These are phyloP conservation scores for Drosophila fuyamai DNA, from an alignment of 1,140 invertebrate species.

Conservation along the genomic window DNA sequence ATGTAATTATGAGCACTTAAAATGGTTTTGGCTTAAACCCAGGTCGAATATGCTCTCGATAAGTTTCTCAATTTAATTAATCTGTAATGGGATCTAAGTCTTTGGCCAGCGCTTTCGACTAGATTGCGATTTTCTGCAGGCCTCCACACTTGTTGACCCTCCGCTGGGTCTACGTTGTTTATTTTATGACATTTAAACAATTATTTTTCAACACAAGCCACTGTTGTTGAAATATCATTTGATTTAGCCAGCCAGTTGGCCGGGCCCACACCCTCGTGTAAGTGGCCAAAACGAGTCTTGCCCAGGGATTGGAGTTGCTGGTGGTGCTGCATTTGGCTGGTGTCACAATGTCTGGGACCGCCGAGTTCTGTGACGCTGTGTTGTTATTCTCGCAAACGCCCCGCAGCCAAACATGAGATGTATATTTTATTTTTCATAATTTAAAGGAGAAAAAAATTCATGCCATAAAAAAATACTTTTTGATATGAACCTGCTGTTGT, in stretches of 20 bases:
- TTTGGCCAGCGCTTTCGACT: constrained; percentile 4
- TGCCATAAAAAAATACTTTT: constrained; percentile 22
- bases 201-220: constrained; percentile 67
- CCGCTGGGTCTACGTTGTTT: constrained; percentile 37
- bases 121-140: constrained; percentile 15
- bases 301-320: constrained; percentile 13
- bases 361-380: constrained; percentile 47
- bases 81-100: constrained; percentile 25
- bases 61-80: constrained; percentile 12
- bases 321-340: constrained; percentile 45
- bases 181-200: constrained; percentile 81
- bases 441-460: constrained; percentile 33
- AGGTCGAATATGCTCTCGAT: background rate
- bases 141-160: constrained; percentile 23
- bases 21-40: background rate
- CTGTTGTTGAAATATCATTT: constrained; percentile 73
- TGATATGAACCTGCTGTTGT: constrained; percentile 69
- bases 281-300: constrained; percentile 56
- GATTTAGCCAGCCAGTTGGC: constrained; percentile 37
- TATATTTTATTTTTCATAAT: constrained; percentile 64
- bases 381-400: constrained; percentile 57
- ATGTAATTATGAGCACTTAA: constrained; percentile 7
- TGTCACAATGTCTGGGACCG: constrained; percentile 77
- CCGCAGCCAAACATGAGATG: constrained; percentile 57
- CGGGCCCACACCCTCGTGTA: constrained; percentile 61